Conservation (phyloP, 2,797 vertebrate genomes). For the Xenopus petersii region DNA sequence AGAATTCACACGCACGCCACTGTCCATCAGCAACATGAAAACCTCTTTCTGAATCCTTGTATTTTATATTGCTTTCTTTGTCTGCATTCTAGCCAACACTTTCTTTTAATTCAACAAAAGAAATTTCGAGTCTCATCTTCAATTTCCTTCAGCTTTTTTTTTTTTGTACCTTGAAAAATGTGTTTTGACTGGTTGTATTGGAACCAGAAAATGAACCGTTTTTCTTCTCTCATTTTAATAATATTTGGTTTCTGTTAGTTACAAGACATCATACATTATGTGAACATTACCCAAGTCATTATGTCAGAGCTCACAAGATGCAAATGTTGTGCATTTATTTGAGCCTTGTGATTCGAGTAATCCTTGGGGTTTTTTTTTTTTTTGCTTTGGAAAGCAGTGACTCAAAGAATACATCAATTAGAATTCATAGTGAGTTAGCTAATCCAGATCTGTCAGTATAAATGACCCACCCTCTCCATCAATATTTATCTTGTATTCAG, state of each 20-base stretch:
- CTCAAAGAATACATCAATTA: background rate
- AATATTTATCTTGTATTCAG: background rate
- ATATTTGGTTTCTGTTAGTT: conserved; percentile 40
- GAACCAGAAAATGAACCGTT: conserved; percentile 13
- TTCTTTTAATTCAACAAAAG: background rate
- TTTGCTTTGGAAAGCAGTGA: background rate
- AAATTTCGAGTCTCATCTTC: background rate
- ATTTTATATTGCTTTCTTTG: too few species aligned
- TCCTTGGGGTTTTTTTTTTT: too few species aligned
- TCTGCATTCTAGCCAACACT: too few species aligned
- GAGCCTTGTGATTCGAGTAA: conserved; percentile 6
- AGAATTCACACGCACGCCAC: too few species aligned
- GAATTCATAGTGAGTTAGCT: background rate
- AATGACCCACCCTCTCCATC: background rate
- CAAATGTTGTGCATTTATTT: conserved; percentile 7
- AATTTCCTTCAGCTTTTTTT: conserved; percentile 31
- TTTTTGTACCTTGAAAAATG: conserved; percentile 30
- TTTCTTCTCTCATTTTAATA: conserved; percentile 31
- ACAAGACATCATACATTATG: conserved; percentile 19
- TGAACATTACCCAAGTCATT: conserved; percentile 23
- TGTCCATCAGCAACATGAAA: too few species aligned
- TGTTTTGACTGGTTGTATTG: conserved; percentile 19
- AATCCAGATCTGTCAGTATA: background rate
- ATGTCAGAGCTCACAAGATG: conserved; percentile 19
- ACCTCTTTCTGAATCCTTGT: too few species aligned